These are phyloP conservation scores for Chionis minor DNA, from an alignment of 2,113 vertebrate species.

Conservation along the genomic window DNA sequence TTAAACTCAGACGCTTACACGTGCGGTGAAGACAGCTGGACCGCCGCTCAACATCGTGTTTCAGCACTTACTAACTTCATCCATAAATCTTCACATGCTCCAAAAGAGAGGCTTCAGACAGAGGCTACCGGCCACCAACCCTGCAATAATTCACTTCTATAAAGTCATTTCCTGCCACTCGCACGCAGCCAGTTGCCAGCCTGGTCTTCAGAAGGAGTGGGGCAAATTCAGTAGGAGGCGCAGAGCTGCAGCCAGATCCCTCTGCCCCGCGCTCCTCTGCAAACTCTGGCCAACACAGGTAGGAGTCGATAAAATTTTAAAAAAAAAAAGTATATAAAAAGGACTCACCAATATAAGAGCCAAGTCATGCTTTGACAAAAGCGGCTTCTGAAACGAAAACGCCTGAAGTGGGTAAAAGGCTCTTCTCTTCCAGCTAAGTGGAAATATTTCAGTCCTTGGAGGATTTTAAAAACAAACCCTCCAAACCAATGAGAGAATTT, in stretches of 20 bases:
- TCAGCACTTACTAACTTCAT: background rate
- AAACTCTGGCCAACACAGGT: background rate
- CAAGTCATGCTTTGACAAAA: background rate
- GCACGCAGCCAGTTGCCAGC: background rate
- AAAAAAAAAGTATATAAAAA: background rate
- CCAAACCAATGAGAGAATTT: background rate
- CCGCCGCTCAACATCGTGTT: background rate
- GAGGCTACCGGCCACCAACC: background rate
- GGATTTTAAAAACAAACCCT: background rate
- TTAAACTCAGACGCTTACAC: background rate
- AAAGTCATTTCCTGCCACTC: background rate
- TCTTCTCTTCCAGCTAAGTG: background rate
- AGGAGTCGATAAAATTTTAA: background rate
- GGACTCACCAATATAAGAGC: background rate
- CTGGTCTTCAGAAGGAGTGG: background rate
- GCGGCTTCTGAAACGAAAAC: background rate
- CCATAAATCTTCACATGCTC: constrained; percentile 48
- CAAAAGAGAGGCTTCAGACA: background rate
- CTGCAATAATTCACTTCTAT: constrained; percentile 8
- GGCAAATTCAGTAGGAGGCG: background rate
- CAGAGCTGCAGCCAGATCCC: background rate
- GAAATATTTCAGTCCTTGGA: background rate
- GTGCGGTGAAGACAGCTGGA: background rate
- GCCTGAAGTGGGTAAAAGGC: background rate
- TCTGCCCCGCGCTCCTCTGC: background rate